Evolutionary conservation across 2,888 invertebrate species (phyloP), one percentile per base, ranked within the genome.

Genomic region (Ryuthela nishihirai): DNA sequence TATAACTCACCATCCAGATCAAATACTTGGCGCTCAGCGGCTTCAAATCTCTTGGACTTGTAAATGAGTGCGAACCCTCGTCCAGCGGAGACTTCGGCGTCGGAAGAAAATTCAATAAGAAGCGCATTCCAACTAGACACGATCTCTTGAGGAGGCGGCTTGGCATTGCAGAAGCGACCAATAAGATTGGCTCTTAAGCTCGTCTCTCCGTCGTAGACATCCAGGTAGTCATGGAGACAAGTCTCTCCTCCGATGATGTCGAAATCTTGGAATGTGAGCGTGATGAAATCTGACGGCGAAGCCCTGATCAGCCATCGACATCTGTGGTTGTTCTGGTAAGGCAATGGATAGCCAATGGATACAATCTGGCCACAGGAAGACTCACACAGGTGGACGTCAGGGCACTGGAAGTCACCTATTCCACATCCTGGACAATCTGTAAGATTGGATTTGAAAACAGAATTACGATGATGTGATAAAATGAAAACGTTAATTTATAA

Each of bases 261-360:
- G 39, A 71, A 69, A 54, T 70, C 68, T 36, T 68, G 62, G 40
- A 70, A 64, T 6, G 67, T 68, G 5, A 71, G 48, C 24, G 65
- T 67, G 32, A 71, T 66, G 45, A 70, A 71, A 41, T 67, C 65
- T 10, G 65, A 62, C 7, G 55, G 61, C 12, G 65, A 54, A 6
- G 70, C 69, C 34, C 59, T 59, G 21, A 71, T 70, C 18, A 65
- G 54, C 71, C 70, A 71, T 20, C 67, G 54, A 41, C 70, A 70
- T 15, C 69, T 48, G 58, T 69, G 67, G 36, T 68, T 67, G 40
- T 66, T 67, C 23, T 49, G 60, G 47, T 70, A 70, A 34, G 65
- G 62, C 17, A 67, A 38, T 1, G 70, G 70, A 55, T 70, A 69
- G 9, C 68, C 69, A 9, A 66, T 61, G 1, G 70, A 69, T 18